A percentile compares a stretch with the other conserved stretches of the same genome.
These are phyloP conservation scores for Sialis lutaria DNA, from an alignment of 2,888 invertebrate genomes.

Conservation along the genomic window DNA sequence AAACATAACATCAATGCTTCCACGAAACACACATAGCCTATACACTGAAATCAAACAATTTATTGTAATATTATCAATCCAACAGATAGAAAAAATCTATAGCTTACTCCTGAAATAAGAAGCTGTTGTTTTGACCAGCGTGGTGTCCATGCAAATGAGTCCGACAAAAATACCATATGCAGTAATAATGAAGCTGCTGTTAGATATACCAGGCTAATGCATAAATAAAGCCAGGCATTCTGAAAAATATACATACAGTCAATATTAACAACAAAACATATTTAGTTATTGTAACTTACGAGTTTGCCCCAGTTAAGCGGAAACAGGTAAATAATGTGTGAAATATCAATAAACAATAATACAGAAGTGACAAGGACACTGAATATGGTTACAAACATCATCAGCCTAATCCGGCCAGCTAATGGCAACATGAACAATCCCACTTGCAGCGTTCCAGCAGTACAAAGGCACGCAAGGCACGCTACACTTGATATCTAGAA, in stretches of 20 bases:
- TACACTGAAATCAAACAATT: slow-evolving; percentile 25
- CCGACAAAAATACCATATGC: slow-evolving; percentile 47
- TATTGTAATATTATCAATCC: background rate
- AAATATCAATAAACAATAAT: slow-evolving; percentile 63
- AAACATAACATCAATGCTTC: slow-evolving; percentile 39
- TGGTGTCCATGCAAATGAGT: slow-evolving; percentile 49
- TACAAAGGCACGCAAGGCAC: slow-evolving; percentile 55
- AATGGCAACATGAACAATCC: slow-evolving; percentile 62
- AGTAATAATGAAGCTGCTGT: slow-evolving; percentile 50
- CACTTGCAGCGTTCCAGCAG: slow-evolving; percentile 57
- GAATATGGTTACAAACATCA: slow-evolving; percentile 62
- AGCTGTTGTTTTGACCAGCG: slow-evolving; percentile 55
- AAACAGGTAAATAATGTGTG: slow-evolving; percentile 59
- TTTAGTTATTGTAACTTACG: slow-evolving; percentile 31
- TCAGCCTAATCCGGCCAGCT: slow-evolving; percentile 53
- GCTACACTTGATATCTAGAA: slow-evolving; percentile 51
- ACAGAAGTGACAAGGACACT: slow-evolving; percentile 55
- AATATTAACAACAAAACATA: too few species aligned
- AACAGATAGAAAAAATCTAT: background rate
- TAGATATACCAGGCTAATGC: slow-evolving; percentile 52
- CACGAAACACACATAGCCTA: slow-evolving; percentile 41
- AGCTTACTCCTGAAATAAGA: slow-evolving; percentile 42
- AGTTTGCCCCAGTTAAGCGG: slow-evolving; percentile 64
- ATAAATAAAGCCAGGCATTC: slow-evolving; percentile 57
- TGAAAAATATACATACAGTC: slow-evolving; percentile 18